These are phyloP conservation scores for Geophilus truncorum DNA, from an alignment of 2,888 invertebrate species.

Conservation along the genomic window DNA sequence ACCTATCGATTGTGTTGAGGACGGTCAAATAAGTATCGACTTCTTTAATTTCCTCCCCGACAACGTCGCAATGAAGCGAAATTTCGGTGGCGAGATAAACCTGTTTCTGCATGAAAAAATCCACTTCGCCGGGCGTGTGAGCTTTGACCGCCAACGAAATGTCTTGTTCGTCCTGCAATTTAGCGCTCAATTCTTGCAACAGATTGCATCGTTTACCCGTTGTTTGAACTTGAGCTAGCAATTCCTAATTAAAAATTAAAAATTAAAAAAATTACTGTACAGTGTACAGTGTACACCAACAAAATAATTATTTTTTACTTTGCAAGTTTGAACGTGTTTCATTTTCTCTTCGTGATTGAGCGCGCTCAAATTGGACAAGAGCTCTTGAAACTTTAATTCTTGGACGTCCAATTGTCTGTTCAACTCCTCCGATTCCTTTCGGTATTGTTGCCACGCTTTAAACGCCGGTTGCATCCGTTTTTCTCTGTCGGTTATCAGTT, in stretches of 20 bases:
- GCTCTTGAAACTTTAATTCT: conserved; percentile 29
- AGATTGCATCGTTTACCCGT: not conserved
- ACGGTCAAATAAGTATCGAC: conserved; percentile 18
- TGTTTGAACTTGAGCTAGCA: not conserved
- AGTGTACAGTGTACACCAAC: not conserved
- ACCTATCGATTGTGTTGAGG: conserved; percentile 27
- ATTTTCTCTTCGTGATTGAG: not conserved
- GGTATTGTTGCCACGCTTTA: conserved; percentile 29
- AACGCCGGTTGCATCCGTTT: conserved; percentile 16
- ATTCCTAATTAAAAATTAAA: not conserved
- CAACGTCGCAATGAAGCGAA: conserved; percentile 25
- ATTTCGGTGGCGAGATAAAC: conserved; percentile 32
- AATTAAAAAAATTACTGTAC: too few species aligned
- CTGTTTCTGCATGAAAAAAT: conserved; percentile 36
- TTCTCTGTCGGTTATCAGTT: not conserved
- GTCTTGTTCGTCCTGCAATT: not conserved
- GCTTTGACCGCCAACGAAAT: conserved; percentile 24
- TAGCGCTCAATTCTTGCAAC: not conserved
- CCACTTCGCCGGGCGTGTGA: conserved; percentile 36
- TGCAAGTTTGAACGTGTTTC: conserved; percentile 30
- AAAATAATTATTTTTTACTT: conserved; percentile 28
- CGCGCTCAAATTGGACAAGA: not conserved
- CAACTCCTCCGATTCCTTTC: conserved; percentile 13
- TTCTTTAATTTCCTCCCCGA: conserved; percentile 32
- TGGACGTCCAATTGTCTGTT: not conserved